phyloP scores from a whole-genome alignment of 2,888 invertebrate genomes.

The Gari tellinella region DNA sequence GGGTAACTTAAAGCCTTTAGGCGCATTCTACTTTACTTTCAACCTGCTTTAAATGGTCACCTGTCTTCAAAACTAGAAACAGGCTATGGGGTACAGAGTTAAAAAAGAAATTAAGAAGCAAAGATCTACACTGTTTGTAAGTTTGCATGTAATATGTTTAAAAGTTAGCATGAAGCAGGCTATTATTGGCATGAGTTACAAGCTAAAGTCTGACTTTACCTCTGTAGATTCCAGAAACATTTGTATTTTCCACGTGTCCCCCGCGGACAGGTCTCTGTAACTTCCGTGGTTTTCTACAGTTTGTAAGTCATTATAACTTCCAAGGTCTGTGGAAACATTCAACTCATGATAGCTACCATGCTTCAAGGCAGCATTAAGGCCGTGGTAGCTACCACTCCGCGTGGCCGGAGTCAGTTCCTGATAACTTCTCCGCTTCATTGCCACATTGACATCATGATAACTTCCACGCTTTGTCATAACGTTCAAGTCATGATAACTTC shows the following conservation, averaged over 20 bases:
- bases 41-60: no score
- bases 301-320: neutral
- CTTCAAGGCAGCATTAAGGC: neutral
- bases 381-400: constrained; percentile 4
- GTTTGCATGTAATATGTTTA: no score
- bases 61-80: no score
- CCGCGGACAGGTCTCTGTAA: constrained; percentile 47
- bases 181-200: no score
- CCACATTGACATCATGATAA: constrained; percentile 8
- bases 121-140: no score
- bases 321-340: constrained; percentile 1
- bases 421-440: neutral
- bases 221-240: constrained; percentile 61
- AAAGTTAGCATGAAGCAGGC: no score
- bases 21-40: no score
- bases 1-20: no score
- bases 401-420: neutral
- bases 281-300: constrained; percentile 14
- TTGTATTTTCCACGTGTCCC: constrained; percentile 57
- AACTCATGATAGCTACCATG: constrained; percentile 6
- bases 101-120: no score
- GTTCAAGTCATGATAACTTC: constrained; percentile 13
- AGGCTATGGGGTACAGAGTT: no score
- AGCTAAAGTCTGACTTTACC: neutral
- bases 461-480: constrained; percentile 1